Base-by-base conservation (phyloP, 2,797 vertebrate species). In the Cottoperca gobio region DNA sequence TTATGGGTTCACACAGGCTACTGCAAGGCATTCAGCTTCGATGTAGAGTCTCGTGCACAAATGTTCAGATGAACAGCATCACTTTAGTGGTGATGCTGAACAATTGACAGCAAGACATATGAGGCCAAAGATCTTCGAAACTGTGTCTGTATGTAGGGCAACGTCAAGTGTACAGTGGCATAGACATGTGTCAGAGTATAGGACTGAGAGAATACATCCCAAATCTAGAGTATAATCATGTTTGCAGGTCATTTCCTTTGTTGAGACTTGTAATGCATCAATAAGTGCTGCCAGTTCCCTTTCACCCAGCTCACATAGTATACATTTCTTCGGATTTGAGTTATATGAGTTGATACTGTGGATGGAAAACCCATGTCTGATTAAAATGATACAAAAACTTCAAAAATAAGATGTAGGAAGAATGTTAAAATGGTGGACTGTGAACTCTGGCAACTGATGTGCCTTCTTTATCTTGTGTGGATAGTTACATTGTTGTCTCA, bases 141-240 rank as follows among this genome's bases (percentile, higher is more conserved):
- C 58, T 35, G 40, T 42, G 28, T 26, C 12, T 71, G 24, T 45
- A 83, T 76, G 62, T 83, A 79, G 74, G 66, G n/a, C 74, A 77
- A 10, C 50, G 35, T 55, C 24, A 66, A 23, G 67, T 60, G 26
- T 66, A 46, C 8, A 8, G 13, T 68, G 50, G 16, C n/a, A 28
- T 10, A 23, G 43, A 65, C 24, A 23, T 37, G 53, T 72, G 35
- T 52, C 55, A 19, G 28, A 57, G 46, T 60, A 10, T 13, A 43
- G 19, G 53, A 57, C 40, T 45, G 42, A 65, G 8, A 60, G 28
- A 58, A 31, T 24, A 53, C 12, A 45, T 40, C 28, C 11, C 4
- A 53, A 46, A 52, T 61, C 12, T 37, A 37, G 4, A 64, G 23
- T 62, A 12, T 21, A 33, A 52, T 46, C 2, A 39, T 59, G 23